phyloP scores from a whole-genome alignment of 2,888 invertebrate genomes.

The Apoderus coryli region DNA sequence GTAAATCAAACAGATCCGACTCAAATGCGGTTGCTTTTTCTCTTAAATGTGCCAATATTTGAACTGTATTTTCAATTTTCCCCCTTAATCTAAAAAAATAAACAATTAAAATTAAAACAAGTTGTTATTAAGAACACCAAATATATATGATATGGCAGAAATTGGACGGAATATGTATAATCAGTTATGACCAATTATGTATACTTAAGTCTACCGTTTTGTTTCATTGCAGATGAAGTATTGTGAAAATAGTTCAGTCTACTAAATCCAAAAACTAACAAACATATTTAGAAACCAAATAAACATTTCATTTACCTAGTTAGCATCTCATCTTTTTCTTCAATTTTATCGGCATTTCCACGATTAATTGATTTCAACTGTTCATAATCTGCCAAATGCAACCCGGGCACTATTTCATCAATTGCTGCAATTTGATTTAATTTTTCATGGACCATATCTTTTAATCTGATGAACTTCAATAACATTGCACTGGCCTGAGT shows the following conservation, averaged over 20 bases:
- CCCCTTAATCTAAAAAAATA: constrained; percentile 33
- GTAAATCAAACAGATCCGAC: constrained; percentile 24
- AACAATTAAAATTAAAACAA: too few species aligned
- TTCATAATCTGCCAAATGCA: constrained; percentile 40
- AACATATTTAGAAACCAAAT: too few species aligned
- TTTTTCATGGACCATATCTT: constrained; percentile 25
- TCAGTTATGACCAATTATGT: too few species aligned
- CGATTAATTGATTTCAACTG: constrained; percentile 41
- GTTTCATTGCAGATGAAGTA: too few species aligned
- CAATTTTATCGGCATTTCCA: constrained; percentile 38
- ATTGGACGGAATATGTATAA: too few species aligned
- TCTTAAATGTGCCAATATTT: constrained; percentile 36
- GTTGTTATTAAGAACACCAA: too few species aligned
- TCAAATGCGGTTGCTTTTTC: constrained; percentile 35
- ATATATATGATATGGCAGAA: too few species aligned
- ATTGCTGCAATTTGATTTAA: constrained; percentile 23
- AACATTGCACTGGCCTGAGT: constrained; percentile 24
- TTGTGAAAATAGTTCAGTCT: too few species aligned
- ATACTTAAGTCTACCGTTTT: too few species aligned
- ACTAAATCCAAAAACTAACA: too few species aligned
- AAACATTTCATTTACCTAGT: too few species aligned
- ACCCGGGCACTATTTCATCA: constrained; percentile 36
- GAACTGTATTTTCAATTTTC: constrained; percentile 36
- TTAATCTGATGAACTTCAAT: constrained; percentile 25
- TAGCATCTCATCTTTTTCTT: constrained; percentile 40